Evolutionary conservation across 2,888 invertebrate genomes (phyloP).

Genomic region (Nasonovia ribisnigri): DNA sequence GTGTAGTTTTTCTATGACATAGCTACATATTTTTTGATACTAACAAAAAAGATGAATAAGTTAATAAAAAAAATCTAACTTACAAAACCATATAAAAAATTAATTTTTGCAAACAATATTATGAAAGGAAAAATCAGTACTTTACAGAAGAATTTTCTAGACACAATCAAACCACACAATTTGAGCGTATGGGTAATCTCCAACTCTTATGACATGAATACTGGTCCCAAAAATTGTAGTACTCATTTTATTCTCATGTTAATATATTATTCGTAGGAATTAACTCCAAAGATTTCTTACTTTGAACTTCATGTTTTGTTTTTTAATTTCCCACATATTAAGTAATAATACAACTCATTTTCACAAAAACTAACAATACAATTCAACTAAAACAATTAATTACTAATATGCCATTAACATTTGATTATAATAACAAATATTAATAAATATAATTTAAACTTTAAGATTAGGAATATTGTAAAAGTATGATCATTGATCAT

Average conservation of each 20-base stretch:
- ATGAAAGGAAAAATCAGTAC: too few species aligned
- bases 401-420: background rate
- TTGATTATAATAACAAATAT: background rate
- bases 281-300: background rate
- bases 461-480: background rate
- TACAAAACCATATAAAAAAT: too few species aligned
- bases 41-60: too few species aligned
- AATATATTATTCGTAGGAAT: background rate
- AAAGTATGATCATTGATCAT: background rate
- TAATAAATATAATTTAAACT: background rate
- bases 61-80: too few species aligned
- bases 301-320: background rate
- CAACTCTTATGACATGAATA: too few species aligned
- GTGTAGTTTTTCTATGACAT: too few species aligned
- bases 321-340: background rate
- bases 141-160: too few species aligned
- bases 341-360: too few species aligned
- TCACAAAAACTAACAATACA: background rate
- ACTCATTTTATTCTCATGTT: background rate
- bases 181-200: too few species aligned
- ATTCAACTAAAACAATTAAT: background rate
- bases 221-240: background rate
- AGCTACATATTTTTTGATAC: too few species aligned
- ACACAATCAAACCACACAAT: too few species aligned
- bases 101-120: too few species aligned